A percentile compares a stretch with the other conserved stretches of the same genome.
phyloP scores from a whole-genome alignment of 2,888 invertebrate species.

The Brachylomia viminalis region DNA sequence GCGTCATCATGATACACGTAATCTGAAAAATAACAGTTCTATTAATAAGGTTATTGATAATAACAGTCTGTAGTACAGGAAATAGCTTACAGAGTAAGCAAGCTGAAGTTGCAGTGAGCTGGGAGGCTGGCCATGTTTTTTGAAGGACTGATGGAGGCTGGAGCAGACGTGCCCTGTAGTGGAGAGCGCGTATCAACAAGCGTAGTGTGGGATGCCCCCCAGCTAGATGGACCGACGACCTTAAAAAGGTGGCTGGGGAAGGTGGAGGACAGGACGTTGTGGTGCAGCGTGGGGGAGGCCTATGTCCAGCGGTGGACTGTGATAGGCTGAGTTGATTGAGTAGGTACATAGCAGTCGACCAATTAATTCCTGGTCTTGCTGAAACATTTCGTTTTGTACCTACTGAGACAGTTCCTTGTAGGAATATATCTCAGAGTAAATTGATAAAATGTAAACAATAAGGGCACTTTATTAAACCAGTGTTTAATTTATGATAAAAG shows the following conservation, averaged over 20 bases:
- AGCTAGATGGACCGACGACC: neutral
- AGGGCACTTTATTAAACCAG: too few relatives aligned
- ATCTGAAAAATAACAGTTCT: constrained; percentile 38
- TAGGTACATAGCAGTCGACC: neutral
- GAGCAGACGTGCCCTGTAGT: neutral
- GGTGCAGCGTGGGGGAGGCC: neutral
- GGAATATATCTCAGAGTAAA: neutral
- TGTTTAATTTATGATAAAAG: too few relatives aligned
- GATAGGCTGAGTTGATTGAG: neutral
- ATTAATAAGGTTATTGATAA: neutral
- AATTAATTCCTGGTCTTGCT: neutral
- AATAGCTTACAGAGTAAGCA: neutral
- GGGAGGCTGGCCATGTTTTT: neutral
- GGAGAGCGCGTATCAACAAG: neutral
- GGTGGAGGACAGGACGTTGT: neutral
- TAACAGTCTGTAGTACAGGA: neutral
- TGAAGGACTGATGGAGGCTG: neutral
- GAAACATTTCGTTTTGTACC: neutral
- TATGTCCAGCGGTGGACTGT: neutral
- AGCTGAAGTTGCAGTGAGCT: neutral
- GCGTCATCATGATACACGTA: constrained; percentile 37
- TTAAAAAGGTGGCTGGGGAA: neutral
- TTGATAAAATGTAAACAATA: too few relatives aligned
- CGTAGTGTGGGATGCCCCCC: neutral
- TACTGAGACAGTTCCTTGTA: neutral